Evolutionary conservation across 1,140 invertebrate genomes (phyloP).

Genomic region (Caligus rogercresseyi): DNA sequence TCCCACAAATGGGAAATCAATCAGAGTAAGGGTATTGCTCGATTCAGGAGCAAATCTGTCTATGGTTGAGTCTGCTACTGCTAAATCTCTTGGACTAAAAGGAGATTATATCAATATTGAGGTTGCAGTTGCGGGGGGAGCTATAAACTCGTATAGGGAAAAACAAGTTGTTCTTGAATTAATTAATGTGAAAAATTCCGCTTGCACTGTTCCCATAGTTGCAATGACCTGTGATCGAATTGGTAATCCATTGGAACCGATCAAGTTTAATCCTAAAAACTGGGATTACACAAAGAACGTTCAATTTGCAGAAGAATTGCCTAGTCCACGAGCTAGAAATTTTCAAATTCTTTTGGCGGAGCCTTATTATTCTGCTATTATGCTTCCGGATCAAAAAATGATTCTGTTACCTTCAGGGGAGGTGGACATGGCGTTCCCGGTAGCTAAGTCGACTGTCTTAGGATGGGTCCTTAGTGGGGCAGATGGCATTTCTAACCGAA

Average conservation of each 20-base stretch:
- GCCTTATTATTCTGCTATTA: constrained; percentile 1
- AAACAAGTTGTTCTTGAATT: not conserved
- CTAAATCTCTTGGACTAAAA: not conserved
- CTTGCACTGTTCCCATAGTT: no score
- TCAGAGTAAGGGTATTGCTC: not conserved
- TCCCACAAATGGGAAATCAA: not conserved
- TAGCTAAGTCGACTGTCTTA: not conserved
- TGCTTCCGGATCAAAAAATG: not conserved
- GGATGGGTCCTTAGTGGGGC: constrained; percentile 5
- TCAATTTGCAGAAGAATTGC: not conserved
- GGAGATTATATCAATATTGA: not conserved
- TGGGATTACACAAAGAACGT: not conserved
- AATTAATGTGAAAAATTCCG: not conserved
- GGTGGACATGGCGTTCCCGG: not conserved
- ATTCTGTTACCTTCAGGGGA: not conserved
- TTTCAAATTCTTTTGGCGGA: not conserved
- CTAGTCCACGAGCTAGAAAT: not conserved
- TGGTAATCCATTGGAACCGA: constrained; percentile 2
- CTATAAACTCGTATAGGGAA: not conserved
- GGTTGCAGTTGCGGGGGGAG: not conserved
- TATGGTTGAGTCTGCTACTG: not conserved
- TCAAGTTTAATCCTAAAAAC: not conserved
- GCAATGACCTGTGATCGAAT: not conserved
- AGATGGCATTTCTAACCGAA: not conserved
- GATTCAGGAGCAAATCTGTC: not conserved